These are phyloP conservation scores for Sinosuthora webbiana DNA, from an alignment of 2,113 vertebrate species.

Conservation along the genomic window DNA sequence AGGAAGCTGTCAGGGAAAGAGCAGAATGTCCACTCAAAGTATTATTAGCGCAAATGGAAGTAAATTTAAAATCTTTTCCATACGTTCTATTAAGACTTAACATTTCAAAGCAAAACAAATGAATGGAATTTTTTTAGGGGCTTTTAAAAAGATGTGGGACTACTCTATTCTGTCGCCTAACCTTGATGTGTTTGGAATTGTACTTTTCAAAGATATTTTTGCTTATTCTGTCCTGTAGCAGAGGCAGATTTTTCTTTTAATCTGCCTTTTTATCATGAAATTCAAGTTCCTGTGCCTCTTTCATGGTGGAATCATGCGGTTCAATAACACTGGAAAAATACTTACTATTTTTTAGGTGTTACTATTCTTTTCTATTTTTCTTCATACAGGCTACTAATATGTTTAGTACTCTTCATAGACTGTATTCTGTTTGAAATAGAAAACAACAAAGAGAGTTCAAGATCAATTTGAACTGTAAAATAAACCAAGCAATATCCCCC, in stretches of 20 bases:
- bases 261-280: not conserved
- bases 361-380: no score
- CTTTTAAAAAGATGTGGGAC: not conserved
- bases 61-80: not conserved
- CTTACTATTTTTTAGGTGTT: not conserved
- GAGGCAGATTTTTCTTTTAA: not conserved
- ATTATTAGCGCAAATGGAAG: not conserved
- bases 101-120: not conserved
- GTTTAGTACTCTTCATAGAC: not conserved
- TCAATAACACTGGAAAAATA: not conserved
- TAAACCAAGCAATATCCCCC: fast-evolving
- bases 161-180: not conserved
- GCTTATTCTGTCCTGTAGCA: not conserved
- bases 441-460: not conserved
- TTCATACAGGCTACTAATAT: not conserved
- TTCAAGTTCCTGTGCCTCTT: not conserved
- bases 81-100: not conserved
- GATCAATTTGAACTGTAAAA: not conserved
- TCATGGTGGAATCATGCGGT: not conserved
- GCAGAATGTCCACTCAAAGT: not conserved
- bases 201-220: not conserved
- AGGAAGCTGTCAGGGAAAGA: not conserved
- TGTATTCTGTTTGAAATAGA: not conserved
- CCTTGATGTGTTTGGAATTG: not conserved
- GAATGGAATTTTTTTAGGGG: not conserved